A percentile compares a stretch with the other conserved stretches of the same genome.
phyloP scores from a whole-genome alignment of 2,888 invertebrate genomes.

The Aproaerema taeniolella region DNA sequence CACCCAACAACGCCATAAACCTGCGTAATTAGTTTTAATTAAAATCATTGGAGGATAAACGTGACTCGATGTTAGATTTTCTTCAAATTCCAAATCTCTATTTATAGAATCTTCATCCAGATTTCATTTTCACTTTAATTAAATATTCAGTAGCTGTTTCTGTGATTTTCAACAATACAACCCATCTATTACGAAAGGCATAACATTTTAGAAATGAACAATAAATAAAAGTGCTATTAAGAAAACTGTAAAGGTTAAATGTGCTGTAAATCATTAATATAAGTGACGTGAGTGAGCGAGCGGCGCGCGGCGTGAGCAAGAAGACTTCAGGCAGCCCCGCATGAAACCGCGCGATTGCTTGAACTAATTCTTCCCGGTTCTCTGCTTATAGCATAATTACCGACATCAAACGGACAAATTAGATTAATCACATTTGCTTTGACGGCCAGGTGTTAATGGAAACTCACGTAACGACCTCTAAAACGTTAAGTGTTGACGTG shows the following conservation, averaged over 20 bases:
- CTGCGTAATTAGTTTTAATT: conserved; percentile 69
- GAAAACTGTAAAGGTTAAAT: conserved; percentile 35
- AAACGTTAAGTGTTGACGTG: conserved; percentile 39
- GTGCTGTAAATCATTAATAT: conserved; percentile 45
- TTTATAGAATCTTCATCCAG: conserved; percentile 2
- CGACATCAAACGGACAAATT: conserved; percentile 58
- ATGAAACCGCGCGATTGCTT: conserved; percentile 30
- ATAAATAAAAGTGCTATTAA: not conserved
- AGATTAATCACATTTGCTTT: conserved; percentile 61
- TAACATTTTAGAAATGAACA: too few species aligned
- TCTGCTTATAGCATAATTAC: conserved; percentile 55
- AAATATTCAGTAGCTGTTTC: conserved; percentile 21
- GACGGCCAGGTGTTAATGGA: conserved; percentile 61
- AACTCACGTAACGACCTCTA: conserved; percentile 45
- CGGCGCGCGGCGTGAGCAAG: not conserved
- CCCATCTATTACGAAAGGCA: too few species aligned
- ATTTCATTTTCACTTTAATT: conserved; percentile 7
- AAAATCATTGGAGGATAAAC: conserved; percentile 52
- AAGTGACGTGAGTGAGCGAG: conserved; percentile 35
- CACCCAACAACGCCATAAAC: conserved; percentile 52
- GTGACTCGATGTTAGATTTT: conserved; percentile 30
- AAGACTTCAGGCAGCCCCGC: conserved; percentile 25
- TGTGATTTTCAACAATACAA: too few species aligned
- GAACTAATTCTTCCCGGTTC: conserved; percentile 32
- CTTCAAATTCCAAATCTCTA: conserved; percentile 2